Evolutionary conservation across 2,888 invertebrate genomes (phyloP), one percentile per base, ranked within the genome.

Genomic region (Carcina quercana): DNA sequence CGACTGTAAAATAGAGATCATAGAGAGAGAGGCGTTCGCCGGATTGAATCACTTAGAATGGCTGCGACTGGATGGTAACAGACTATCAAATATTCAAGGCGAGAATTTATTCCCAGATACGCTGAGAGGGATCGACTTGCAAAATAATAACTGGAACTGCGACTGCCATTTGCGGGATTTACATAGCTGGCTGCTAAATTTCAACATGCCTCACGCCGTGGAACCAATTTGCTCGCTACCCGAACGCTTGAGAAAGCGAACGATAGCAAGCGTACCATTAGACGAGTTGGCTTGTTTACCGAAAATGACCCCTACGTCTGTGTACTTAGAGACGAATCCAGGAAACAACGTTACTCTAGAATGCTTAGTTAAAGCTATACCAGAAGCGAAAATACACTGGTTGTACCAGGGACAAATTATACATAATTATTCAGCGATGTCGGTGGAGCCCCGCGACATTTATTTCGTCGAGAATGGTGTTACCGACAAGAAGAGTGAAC

Each of bases 121-220:
- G 28, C 78, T 95, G 47, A 90, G 92, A 51, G 94, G 93, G 35
- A 87, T 95, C 36, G 90, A 92, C 54, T 78, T 96, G 47, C 91
- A 95, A 65, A 91, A 91, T 64, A 96, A 96, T 85, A 91, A 92
- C 45, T 96, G 95, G 96, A 87, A 89, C 48, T 96, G 96, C 72
- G 94, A 95, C 71, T 96, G 96, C 69, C 88, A 90, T 49, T 84
- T 95, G 56, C 80, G 90, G 47, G 90, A 92, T 53, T 78, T 95
- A 56, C 89, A 93, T 59, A 75, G 86, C 42, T 95, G 95, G 94
- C 85, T 96, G 52, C 85, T 86, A 45, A 88, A 88, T 59, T 90
- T 91, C 60, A 91, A 90, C 57, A 89, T 92, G 47, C 92, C 94
- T 5, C 90, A 92, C 59, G 87, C 90, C 15, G 88, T 91, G 32